Evolutionary conservation across 2,113 vertebrate genomes (phyloP).

Genomic region (Xiphophorus hellerii): DNA sequence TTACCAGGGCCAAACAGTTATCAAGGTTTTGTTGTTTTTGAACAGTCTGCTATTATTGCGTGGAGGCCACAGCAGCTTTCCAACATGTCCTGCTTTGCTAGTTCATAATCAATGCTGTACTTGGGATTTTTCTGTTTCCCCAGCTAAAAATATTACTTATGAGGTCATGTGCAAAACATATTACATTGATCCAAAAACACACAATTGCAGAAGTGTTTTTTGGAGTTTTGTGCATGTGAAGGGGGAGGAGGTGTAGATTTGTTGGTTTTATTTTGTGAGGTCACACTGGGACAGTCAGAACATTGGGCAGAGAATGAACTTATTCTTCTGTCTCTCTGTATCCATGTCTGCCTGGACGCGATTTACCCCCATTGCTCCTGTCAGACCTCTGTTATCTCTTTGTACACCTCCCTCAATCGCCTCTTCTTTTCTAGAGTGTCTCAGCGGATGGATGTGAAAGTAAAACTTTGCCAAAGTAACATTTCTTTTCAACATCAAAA

Average conservation of each 20-base stretch:
- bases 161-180: background rate
- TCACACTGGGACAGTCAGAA: slow-evolving; percentile 3
- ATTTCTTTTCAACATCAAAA: slow-evolving; percentile 35
- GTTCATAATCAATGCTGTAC: slow-evolving; percentile 5
- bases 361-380: slow-evolving; percentile 59
- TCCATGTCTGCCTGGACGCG: slow-evolving; percentile 30
- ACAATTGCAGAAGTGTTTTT: background rate
- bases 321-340: slow-evolving; percentile 32
- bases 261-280: background rate
- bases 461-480: slow-evolving; percentile 46
- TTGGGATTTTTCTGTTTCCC: slow-evolving; percentile 15
- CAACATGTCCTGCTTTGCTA: slow-evolving; percentile 8
- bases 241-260: background rate
- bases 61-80: slow-evolving; percentile 2
- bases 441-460: slow-evolving; percentile 32
- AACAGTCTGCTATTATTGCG: slow-evolving; percentile 1
- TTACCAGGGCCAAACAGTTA: slow-evolving; percentile 27
- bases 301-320: slow-evolving; percentile 32
- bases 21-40: slow-evolving; percentile 15
- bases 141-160: background rate
- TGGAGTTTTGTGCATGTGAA: background rate
- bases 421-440: slow-evolving; percentile 28
- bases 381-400: slow-evolving; percentile 53
- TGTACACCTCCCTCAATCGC: slow-evolving; percentile 31
- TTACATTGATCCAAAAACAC: background rate